These are phyloP conservation scores for Yponomeuta evonymella DNA, from an alignment of 2,888 invertebrate genomes.

Conservation along the genomic window DNA sequence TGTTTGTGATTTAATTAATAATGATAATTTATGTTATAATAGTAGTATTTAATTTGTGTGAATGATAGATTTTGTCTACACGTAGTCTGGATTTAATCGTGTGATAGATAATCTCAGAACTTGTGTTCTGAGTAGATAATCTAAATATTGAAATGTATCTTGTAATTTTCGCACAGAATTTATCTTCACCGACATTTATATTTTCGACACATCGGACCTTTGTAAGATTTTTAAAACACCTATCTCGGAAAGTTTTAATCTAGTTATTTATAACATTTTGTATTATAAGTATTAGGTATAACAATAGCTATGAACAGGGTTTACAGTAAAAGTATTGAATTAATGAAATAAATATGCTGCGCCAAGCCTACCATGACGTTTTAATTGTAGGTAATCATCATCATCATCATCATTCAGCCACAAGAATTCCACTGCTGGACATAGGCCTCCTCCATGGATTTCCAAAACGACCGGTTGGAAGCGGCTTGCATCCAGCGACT, in stretches of 20 bases:
- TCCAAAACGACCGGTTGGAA: too few relatives aligned
- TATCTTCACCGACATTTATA: too few relatives aligned
- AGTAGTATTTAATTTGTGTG: not conserved
- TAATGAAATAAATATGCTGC: conserved; percentile 6
- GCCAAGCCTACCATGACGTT: not conserved
- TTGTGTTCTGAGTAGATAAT: too few relatives aligned
- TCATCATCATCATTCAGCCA: not conserved
- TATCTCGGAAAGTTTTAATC: not conserved
- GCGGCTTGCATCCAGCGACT: too few relatives aligned
- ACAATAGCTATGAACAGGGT: conserved; percentile 4
- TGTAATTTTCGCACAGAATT: too few relatives aligned
- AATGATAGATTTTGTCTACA: not conserved
- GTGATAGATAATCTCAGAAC: not conserved
- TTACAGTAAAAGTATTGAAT: conserved; percentile 4
- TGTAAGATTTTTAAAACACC: too few relatives aligned
- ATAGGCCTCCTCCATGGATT: too few relatives aligned
- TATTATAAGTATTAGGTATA: not conserved
- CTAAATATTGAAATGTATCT: not conserved
- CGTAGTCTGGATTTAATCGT: not conserved
- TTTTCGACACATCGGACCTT: too few relatives aligned
- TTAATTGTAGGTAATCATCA: not conserved
- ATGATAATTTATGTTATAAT: conserved; percentile 8
- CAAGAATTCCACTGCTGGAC: too few relatives aligned
- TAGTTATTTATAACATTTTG: not conserved
- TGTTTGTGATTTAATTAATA: conserved; percentile 14